Evolutionary conservation across 2,113 vertebrate genomes (phyloP).

Genomic region (Tursiops truncatus): DNA sequence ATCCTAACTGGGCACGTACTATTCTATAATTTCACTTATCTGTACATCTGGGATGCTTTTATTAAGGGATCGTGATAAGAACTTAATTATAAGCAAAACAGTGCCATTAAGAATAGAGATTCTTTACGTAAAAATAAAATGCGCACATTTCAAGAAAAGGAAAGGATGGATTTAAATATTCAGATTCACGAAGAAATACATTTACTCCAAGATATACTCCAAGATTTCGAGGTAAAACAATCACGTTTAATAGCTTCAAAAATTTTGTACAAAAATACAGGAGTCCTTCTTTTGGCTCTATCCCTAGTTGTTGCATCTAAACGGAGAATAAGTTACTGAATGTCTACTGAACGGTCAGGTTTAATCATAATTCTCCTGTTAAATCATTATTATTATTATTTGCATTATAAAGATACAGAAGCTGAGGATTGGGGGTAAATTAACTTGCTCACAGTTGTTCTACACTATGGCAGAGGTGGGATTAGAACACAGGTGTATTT

Average conservation of each 20-base stretch:
- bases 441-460: background rate
- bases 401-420: background rate
- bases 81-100: background rate
- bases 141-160: background rate
- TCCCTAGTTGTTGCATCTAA: background rate
- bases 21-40: background rate
- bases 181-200: background rate
- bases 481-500: background rate
- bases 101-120: background rate
- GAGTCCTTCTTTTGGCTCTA: background rate
- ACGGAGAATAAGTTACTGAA: background rate
- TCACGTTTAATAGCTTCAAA: background rate
- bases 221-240: background rate
- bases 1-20: background rate
- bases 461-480: background rate
- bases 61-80: background rate
- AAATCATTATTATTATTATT: background rate
- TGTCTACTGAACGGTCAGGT: background rate
- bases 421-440: background rate
- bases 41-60: background rate
- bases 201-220: background rate
- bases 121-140: conserved; percentile 35
- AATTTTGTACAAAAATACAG: background rate
- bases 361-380: background rate
- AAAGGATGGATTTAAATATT: background rate